Percentiles rank a stretch among this genome's conserved stretches.
phyloP scores from a whole-genome alignment of 2,888 invertebrate species.

The Drosophila anceps region DNA sequence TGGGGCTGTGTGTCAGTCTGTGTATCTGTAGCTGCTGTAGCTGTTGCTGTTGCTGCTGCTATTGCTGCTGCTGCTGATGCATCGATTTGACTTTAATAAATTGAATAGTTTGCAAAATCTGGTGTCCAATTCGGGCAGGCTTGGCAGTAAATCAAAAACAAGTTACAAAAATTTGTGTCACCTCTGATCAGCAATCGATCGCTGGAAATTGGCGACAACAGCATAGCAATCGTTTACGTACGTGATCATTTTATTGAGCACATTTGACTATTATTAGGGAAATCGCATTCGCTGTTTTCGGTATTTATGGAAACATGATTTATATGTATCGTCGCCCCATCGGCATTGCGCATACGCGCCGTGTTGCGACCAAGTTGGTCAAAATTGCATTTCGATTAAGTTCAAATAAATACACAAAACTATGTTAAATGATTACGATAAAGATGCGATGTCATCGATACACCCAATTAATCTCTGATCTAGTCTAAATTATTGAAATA shows the following conservation, averaged over 20 bases:
- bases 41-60: background rate
- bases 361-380: conserved; percentile 63
- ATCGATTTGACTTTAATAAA: conserved; percentile 74
- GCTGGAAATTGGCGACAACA: conserved; percentile 54
- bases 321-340: conserved; percentile 64
- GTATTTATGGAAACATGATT: conserved; percentile 82
- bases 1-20: conserved; percentile 15
- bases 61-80: conserved; percentile 10
- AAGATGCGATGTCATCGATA: background rate
- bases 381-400: conserved; percentile 52
- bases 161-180: conserved; percentile 81
- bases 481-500: background rate
- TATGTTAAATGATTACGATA: background rate
- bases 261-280: conserved; percentile 85
- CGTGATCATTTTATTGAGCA: conserved; percentile 79
- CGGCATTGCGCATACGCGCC: conserved; percentile 69
- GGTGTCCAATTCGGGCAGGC: conserved; percentile 41
- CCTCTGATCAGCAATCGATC: conserved; percentile 57
- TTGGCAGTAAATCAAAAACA: conserved; percentile 81
- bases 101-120: conserved; percentile 47
- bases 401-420: background rate
- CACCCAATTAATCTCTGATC: background rate
- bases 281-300: conserved; percentile 67
- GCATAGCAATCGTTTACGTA: conserved; percentile 64
- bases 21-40: background rate